Evolutionary conservation across 2,888 invertebrate species (phyloP).

Genomic region (Tholera decimalis): DNA sequence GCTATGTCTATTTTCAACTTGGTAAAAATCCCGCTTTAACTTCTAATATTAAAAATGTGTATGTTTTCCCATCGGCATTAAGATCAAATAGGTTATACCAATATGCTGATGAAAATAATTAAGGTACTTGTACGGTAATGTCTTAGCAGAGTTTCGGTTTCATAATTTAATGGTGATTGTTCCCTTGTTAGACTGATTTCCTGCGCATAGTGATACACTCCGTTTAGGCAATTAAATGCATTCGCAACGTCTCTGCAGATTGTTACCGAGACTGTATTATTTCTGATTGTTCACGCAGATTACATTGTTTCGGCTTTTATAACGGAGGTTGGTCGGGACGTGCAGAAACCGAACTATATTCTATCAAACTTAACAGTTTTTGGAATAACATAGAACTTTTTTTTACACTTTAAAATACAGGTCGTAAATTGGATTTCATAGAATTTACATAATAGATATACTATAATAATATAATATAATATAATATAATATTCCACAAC

Average conservation of each 20-base stretch:
- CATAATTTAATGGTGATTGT: conserved; percentile 36
- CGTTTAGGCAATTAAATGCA: conserved; percentile 64
- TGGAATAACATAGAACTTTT: conserved; percentile 3
- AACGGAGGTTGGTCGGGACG: conserved; percentile 50
- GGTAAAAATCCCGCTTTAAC: too few relatives aligned
- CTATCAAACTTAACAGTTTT: conserved; percentile 24
- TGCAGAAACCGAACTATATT: conserved; percentile 36
- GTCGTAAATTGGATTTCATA: conserved; percentile 26
- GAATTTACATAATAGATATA: conserved; percentile 39
- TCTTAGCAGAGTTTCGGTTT: conserved; percentile 11
- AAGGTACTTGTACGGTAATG: neutral
- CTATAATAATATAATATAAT: too few relatives aligned
- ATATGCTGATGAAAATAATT: neutral
- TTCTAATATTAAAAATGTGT: too few relatives aligned
- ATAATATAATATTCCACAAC: too few relatives aligned
- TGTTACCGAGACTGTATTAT: conserved; percentile 60
- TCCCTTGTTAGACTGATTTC: conserved; percentile 43
- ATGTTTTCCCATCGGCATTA: neutral
- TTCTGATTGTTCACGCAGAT: conserved; percentile 68
- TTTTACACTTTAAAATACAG: conserved; percentile 3
- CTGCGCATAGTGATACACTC: conserved; percentile 53
- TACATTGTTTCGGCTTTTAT: conserved; percentile 68
- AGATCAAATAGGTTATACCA: neutral
- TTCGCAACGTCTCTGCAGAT: conserved; percentile 63
- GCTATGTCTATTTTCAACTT: too few relatives aligned